These are phyloP conservation scores for Gila orcuttii DNA, from an alignment of 2,113 vertebrate species.

Conservation along the genomic window DNA sequence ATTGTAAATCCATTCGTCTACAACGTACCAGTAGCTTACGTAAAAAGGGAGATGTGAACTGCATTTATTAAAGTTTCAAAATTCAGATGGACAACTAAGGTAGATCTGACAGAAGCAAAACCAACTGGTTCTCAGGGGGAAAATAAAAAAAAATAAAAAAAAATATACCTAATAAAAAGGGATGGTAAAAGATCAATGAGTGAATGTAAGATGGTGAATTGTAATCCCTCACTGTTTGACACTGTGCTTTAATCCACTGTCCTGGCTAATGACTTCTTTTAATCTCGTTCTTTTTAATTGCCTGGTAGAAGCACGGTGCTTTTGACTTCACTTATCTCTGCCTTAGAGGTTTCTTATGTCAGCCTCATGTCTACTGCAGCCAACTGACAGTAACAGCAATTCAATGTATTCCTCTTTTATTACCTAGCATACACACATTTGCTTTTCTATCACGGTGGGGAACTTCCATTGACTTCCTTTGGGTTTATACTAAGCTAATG, in stretches of 20 bases:
- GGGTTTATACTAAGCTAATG: not conserved
- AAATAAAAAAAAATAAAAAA: not conserved
- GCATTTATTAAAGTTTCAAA: not conserved
- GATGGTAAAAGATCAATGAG: conserved; percentile 39
- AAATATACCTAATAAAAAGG: conserved; percentile 8
- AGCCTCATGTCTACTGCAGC: conserved; percentile 36
- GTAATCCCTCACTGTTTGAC: conserved; percentile 52
- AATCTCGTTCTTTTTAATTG: conserved; percentile 47
- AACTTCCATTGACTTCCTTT: conserved; percentile 12
- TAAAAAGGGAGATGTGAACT: not conserved
- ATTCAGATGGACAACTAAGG: conserved; percentile 13
- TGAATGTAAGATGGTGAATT: conserved; percentile 45
- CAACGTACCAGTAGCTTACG: not conserved
- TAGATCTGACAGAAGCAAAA: conserved; percentile 32
- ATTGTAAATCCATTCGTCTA: conserved; percentile 1
- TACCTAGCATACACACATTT: not conserved
- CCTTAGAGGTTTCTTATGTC: conserved; percentile 53
- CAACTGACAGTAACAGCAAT: conserved; percentile 31
- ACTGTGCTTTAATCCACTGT: conserved; percentile 48
- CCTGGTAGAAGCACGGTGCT: conserved; percentile 55
- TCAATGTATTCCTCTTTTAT: conserved; percentile 17
- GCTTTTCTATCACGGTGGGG: not conserved
- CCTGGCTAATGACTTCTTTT: conserved; percentile 49
- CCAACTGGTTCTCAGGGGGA: conserved; percentile 56
- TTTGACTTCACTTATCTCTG: conserved; percentile 41